These are phyloP conservation scores for Varanus komodoensis DNA, from an alignment of 2,113 vertebrate species.

Conservation along the genomic window DNA sequence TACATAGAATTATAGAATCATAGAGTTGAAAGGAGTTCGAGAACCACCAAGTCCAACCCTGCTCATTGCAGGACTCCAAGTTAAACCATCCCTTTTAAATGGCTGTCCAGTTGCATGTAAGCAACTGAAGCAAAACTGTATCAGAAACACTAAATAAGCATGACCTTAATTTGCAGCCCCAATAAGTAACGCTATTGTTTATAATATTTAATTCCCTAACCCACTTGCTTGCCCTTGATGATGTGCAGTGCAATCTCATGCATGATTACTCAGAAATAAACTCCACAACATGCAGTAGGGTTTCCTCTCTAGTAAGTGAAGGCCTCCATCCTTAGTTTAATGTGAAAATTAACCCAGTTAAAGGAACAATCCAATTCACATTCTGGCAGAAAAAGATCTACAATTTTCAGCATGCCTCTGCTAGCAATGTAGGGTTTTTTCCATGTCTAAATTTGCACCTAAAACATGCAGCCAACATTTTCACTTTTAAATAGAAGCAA, in stretches of 20 bases:
- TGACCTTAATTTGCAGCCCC: neutral
- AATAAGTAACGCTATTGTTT: neutral
- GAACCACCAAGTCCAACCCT: no score
- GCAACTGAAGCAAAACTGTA: neutral
- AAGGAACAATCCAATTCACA: no score
- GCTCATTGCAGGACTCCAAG: no score
- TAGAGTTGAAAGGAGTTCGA: no score
- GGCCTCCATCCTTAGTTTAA: neutral
- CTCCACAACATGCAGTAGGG: neutral
- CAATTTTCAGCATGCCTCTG: no score
- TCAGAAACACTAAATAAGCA: neutral
- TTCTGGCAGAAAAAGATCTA: no score
- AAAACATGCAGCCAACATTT: neutral
- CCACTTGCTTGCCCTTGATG: neutral
- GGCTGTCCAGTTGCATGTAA: neutral
- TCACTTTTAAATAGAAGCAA: neutral
- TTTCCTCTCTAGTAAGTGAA: neutral
- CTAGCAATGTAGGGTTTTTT: no score
- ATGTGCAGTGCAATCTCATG: neutral
- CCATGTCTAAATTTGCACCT: no score
- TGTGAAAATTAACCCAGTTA: neutral
- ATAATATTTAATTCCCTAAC: no score
- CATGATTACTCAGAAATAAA: neutral
- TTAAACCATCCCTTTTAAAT: no score
- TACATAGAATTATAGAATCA: no score